Conservation (phyloP, 1,140 invertebrate species). For the Cepaea nemoralis region DNA sequence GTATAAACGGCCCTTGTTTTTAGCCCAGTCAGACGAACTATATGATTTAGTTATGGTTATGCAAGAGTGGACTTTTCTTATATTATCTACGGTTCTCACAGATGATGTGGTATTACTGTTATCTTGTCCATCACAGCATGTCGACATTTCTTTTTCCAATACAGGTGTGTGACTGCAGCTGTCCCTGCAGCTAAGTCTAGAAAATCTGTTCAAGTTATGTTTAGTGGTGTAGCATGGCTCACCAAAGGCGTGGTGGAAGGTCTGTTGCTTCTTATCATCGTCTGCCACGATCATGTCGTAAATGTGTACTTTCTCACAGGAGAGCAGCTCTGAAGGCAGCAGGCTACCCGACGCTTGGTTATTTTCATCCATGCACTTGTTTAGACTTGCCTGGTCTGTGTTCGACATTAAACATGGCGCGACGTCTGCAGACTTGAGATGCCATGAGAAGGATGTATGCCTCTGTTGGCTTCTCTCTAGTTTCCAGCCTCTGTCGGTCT, state of each 20-base stretch:
- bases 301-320: neutral
- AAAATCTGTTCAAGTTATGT: neutral
- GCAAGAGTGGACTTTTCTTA: neutral
- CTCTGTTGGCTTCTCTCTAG: too few species aligned
- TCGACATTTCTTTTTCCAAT: neutral
- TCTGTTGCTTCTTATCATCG: neutral
- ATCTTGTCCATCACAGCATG: neutral
- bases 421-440: neutral
- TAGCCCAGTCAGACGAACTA: neutral
- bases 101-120: neutral
- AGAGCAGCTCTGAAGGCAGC: neutral
- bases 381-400: neutral
- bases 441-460: neutral
- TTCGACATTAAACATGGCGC: neutral
- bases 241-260: neutral
- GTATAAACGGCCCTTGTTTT: neutral
- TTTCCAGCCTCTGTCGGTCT: too few species aligned
- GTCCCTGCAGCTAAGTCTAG: neutral
- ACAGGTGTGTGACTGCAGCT: neutral
- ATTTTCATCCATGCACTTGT: neutral
- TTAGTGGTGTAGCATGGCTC: neutral
- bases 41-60: neutral
- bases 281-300: neutral
- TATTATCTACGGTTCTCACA: neutral
- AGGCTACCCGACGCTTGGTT: neutral